Conservation (phyloP, 2,888 invertebrate species). For the Plemyria rubiginata region DNA sequence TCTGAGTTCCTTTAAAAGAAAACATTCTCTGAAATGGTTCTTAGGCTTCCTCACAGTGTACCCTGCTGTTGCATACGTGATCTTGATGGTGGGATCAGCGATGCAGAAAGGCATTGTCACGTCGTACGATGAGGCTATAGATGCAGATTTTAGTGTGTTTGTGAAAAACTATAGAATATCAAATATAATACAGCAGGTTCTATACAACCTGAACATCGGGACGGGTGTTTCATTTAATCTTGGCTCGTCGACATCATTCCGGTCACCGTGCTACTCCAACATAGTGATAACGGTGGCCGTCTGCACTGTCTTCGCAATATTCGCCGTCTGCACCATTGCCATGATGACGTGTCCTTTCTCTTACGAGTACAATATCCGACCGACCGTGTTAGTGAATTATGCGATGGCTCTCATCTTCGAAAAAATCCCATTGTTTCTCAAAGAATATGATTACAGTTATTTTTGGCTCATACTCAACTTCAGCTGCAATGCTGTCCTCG, state of each 20-base stretch:
- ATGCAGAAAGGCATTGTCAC: slow-evolving; percentile 68
- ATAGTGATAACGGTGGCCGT: slow-evolving; percentile 57
- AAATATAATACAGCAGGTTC: slow-evolving; percentile 51
- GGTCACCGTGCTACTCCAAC: slow-evolving; percentile 68
- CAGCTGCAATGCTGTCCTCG: slow-evolving; percentile 54
- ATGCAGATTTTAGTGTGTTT: slow-evolving; percentile 58
- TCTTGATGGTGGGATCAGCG: slow-evolving; percentile 68
- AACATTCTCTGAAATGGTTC: slow-evolving; percentile 54
- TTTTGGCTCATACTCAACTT: slow-evolving; percentile 60
- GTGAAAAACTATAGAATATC: slow-evolving; percentile 45
- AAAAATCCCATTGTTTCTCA: slow-evolving; percentile 64
- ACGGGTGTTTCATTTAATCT: slow-evolving; percentile 63
- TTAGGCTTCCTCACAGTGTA: slow-evolving; percentile 49
- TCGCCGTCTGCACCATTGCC: slow-evolving; percentile 54
- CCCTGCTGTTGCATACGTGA: slow-evolving; percentile 54
- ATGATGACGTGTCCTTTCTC: slow-evolving; percentile 71
- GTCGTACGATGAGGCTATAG: slow-evolving; percentile 61
- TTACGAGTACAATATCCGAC: slow-evolving; percentile 49
- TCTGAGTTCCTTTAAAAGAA: slow-evolving; percentile 61
- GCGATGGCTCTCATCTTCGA: slow-evolving; percentile 60
- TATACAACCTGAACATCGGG: slow-evolving; percentile 60
- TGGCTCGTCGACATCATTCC: slow-evolving; percentile 59
- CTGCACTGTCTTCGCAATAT: slow-evolving; percentile 46
- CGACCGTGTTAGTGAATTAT: slow-evolving; percentile 45
- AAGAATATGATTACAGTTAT: slow-evolving; percentile 50